Evolutionary conservation across 2,888 invertebrate genomes (phyloP), one percentile per base, ranked within the genome.

Genomic region (Xanthorhoe designata): DNA sequence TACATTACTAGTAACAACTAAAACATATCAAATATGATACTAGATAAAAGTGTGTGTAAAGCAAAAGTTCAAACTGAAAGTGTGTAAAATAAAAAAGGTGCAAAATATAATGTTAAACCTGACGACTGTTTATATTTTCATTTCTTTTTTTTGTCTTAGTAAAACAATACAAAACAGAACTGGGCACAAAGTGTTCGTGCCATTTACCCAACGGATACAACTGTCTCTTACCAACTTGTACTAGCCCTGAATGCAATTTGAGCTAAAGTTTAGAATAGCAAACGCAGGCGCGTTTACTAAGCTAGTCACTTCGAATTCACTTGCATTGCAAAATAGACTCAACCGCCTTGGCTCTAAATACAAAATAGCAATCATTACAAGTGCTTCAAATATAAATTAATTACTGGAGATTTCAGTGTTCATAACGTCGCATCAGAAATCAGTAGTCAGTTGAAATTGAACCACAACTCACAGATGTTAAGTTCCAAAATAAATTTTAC

Each of bases 231-330:
- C 58, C 15, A 55, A 66, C 58, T 62, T 62, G 54, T 55, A 9
- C 55, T 24, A 59, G 15, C 32, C 47, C 56, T 38, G 54, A 66
- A 62, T 62, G 59, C 45, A 60, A 60, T 63, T 63, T 55, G 19
- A 58, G 59, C 51, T 59, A 18, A 62, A 66, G 55, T 66, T 66
- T 62, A 63, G 50, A 66, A 59, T 63, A 62, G 66, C 54, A 45
- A 51, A 66, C 54, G 55, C 53, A 54, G 47, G 19, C 53, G 19
- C 15, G 49, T 32, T 56, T 45, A 15, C 54, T 6, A 24, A 42
- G 5, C 19, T 29, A 7, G 45, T 32, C 49, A 38, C 54, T 54
- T 29, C 53, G 9, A 17, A 53, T 17, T 2, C 1, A 0, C 2
- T 17, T 15, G 17, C 15, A 29, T 10, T 29, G 10, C 0, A 56